A percentile compares a stretch with the other conserved stretches of the same genome.
phyloP scores from a whole-genome alignment of 2,797 vertebrate species.

The Chelon labrosus region DNA sequence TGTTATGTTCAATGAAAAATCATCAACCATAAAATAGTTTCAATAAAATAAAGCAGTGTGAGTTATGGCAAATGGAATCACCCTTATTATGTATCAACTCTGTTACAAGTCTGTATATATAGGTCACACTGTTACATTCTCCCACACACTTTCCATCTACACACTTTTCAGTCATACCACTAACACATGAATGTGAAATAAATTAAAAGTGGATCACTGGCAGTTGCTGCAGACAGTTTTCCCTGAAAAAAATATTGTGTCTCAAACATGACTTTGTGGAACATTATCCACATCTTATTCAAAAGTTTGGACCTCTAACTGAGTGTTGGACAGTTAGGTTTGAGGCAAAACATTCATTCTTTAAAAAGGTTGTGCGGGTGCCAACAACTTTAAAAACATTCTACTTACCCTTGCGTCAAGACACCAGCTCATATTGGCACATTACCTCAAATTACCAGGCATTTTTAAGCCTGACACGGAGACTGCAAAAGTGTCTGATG shows the following conservation, averaged over 20 bases:
- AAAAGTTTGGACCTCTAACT: conserved; percentile 44
- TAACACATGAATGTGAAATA: too few relatives aligned
- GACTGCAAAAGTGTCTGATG: not conserved
- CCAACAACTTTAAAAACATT: conserved; percentile 59
- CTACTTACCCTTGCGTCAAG: conserved; percentile 20
- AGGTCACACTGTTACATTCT: conserved; percentile 12
- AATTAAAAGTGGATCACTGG: conserved; percentile 26
- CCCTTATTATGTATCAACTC: too few relatives aligned
- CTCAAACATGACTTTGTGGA: conserved; percentile 19
- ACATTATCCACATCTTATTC: conserved; percentile 11
- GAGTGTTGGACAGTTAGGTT: conserved; percentile 61
- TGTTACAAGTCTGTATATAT: too few relatives aligned
- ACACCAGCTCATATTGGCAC: conserved; percentile 52
- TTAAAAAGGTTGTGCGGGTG: conserved; percentile 46
- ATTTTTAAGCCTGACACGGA: not conserved
- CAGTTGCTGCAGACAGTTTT: conserved; percentile 19
- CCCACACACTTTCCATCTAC: conserved; percentile 26
- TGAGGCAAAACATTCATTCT: conserved; percentile 57
- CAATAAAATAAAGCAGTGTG: too few relatives aligned
- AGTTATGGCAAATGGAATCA: too few relatives aligned
- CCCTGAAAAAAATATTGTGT: not conserved
- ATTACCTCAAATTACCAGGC: conserved; percentile 44
- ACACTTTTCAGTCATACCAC: too few relatives aligned
- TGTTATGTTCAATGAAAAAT: too few relatives aligned
- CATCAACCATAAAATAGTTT: too few relatives aligned